Conservation (phyloP, 2,888 invertebrate species). For the Parochlus steinenii region DNA sequence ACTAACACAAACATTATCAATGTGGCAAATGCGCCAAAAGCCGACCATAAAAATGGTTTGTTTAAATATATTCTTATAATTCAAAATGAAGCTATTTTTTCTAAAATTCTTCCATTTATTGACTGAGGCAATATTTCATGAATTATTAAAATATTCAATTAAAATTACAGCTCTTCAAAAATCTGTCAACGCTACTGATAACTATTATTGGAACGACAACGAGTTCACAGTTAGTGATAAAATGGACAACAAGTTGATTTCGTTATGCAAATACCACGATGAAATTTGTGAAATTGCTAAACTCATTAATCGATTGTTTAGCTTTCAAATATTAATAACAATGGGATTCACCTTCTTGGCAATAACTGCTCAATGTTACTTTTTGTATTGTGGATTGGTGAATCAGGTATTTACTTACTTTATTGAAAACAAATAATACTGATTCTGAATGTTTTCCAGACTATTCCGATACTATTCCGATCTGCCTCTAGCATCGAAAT, state of each 20-base stretch:
- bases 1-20: not conserved
- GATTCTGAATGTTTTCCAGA: constrained; percentile 11
- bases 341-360: constrained; percentile 30
- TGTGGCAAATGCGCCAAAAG: not conserved
- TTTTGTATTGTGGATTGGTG: constrained; percentile 28
- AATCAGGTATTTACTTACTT: constrained; percentile 19
- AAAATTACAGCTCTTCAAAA: too few species aligned
- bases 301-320: constrained; percentile 27
- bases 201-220: constrained; percentile 13
- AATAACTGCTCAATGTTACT: constrained; percentile 30
- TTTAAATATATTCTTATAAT: too few species aligned
- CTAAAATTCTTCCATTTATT: not conserved
- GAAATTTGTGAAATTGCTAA: constrained; percentile 30
- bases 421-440: constrained; percentile 1
- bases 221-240: constrained; percentile 22
- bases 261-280: constrained; percentile 29
- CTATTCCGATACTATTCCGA: constrained; percentile 25
- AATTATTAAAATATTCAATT: too few species aligned
- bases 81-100: too few species aligned
- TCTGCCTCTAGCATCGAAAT: constrained; percentile 26
- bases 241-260: constrained; percentile 26
- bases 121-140: not conserved
- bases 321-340: constrained; percentile 26
- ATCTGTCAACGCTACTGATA: too few species aligned
- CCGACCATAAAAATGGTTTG: too few species aligned